Evolutionary conservation across 1,140 invertebrate genomes (phyloP), one percentile per base, ranked within the genome.

Genomic region (Berghia stephanieae): DNA sequence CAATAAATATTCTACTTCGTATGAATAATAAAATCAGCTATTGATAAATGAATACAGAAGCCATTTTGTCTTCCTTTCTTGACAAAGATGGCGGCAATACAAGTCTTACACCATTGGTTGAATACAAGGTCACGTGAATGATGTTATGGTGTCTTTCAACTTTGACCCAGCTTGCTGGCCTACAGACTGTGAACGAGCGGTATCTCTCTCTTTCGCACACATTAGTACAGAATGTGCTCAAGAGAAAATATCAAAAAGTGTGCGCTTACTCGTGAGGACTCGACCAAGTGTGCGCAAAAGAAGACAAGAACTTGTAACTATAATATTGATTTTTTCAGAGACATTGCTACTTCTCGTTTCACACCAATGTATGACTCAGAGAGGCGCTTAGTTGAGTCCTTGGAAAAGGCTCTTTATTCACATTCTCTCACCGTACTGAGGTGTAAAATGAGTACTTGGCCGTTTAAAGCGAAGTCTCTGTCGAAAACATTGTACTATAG

Each of bases 81-180:
- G 40, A 60, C 24, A 74, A 74, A 74, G 71, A 74, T 74, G 71
- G 71, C 71, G 71, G 71, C 36, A 74, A 74, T 74, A 57, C 49
- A 60, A 55, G 49, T 74, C 31, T 24, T 18, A 24, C 44, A 16
- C 42, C 49, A 74, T 74, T 74, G 71, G 71, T 74, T 27, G 34
- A 74, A 57, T 74, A 60, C 49, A 74, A 46, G 42, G 71, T 74
- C 71, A 74, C 71, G 42, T 74, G 71, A 57, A 5, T 40, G 55
- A 46, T 18, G 52, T 57, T 27, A 46, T 4, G n/a, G n/a, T 46
- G 2, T 57, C 49, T 46, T 57, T 72, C 27, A 46, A 52, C 27
- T n/a, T 52, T 72, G 5, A 52, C 44, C n/a, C n/a, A n/a, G n/a
- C n/a, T n/a, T n/a, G n/a, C n/a, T n/a, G n/a, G n/a, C n/a, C n/a